Base-by-base conservation (phyloP, 2,797 vertebrate species). In the Sebastes baramenuke region DNA sequence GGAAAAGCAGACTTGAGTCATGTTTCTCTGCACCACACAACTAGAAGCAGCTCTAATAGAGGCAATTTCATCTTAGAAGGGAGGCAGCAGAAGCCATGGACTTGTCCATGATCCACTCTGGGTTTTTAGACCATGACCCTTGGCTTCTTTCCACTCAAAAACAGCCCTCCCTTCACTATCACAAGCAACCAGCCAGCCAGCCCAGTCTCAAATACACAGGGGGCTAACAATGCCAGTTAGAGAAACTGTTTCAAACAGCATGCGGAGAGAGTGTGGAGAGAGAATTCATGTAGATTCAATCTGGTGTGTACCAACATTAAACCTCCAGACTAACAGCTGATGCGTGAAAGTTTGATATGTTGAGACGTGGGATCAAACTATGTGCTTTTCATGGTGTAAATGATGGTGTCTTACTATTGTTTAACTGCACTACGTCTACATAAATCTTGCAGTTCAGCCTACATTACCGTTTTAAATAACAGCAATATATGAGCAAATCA, bases 81-180 rank as follows among this genome's bases (percentile, higher is more conserved):
- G 65, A 55, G 73, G 25, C 67, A 61, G 83, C 67, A 58, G 62
- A 82, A 81, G 73, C 58, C 74, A 42, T 29, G 59, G 74, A 81
- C 82, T 68, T 62, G 72, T 73, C 65, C 52, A 42, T 84, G 82
- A 86, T 74, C 81, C n/a, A 20, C 70, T 85, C 60, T 10, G 79
- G 67, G 42, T 79, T 86, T 85, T 85, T 32, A 79, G 60, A 85
- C 69, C 52, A 73, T 78, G 85, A 86, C 77, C 38, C 59, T 72
- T 14, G 76, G 62, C 74, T 80, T 62, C 18, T 54, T 64, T 79
- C 11, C 30, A 60, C 71, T 67, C 20, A 52, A 62, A 75, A 77
- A 49, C 72, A 72, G 16, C 58, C 55, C 20, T 24, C 52, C 18
- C 25, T 65, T 72, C 62, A 60, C 64, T 18, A 67, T 52, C 18